Base-by-base conservation (phyloP, 2,113 vertebrate species). In the Tychaedon coryphoeus region DNA sequence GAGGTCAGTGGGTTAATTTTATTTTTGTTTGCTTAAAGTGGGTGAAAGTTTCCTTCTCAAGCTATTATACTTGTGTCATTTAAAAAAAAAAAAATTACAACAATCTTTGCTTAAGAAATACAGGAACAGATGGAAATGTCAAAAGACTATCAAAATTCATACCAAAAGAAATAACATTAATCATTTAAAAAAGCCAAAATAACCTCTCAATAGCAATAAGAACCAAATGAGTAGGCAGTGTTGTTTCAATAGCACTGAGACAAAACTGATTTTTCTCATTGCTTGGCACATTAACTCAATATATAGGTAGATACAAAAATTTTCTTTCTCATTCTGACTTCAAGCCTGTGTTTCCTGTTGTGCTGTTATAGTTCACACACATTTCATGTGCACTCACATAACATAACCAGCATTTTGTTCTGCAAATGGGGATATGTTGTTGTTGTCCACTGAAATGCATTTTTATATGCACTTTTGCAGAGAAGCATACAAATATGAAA, bases 21-120 rank as follows among this genome's bases (percentile, higher is more conserved):
- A 79, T 83, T 92, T 88, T 87, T 82, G 90, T 67, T 71, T 72
- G 69, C 94, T 97, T 81, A 87, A 89, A 93, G 61, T 89, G 77
- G 93, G 91, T 95, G 84, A 97, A 96, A 97, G 70, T 95, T 76
- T 76, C 92, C 91, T 95, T 91, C 71, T 93, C 60, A 92, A 94
- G 18, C 76, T 90, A 90, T 73, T 92, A 38, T 42, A 89, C 53
- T 93, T 80, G 36, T 57, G 61, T 73, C 50, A 84, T 81, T 60
- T 23, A 14, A 40, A 31, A 22, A n/a, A 40, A 31, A 22, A 36
- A 70, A 96, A 96, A 57, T 47, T 89, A 92, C 77, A 87, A 58
- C 64, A 84, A 83, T 91, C 82, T 78, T 92, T 92, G 72, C 81
- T 97, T 96, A 88, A 93, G 50, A 96, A 96, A 92, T 47, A 57